Conservation (phyloP, 2,113 vertebrate genomes). For the Planiliza haematocheilus region DNA sequence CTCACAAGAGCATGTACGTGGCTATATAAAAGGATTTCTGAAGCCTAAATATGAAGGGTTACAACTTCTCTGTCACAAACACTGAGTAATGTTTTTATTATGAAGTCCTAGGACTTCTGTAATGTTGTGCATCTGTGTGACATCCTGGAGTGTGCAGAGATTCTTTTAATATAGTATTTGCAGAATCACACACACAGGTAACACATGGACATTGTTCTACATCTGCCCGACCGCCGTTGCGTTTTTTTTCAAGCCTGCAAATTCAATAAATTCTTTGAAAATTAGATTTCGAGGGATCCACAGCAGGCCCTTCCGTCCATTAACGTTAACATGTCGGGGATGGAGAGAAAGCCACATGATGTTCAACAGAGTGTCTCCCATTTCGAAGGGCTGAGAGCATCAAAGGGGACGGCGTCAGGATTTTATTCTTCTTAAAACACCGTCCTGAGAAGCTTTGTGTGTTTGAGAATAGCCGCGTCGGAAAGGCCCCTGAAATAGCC, state of each 20-base stretch:
- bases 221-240: slow-evolving; percentile 3
- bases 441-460: slow-evolving; percentile 41
- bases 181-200: slow-evolving; percentile 32
- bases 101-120: neutral
- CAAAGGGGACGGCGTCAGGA: neutral
- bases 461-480: slow-evolving; percentile 42
- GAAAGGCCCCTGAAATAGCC: slow-evolving; percentile 72
- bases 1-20: slow-evolving; percentile 19
- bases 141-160: too few relatives aligned
- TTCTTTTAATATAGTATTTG: too few relatives aligned
- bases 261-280: slow-evolving; percentile 58
- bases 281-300: slow-evolving; percentile 54
- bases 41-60: too few relatives aligned
- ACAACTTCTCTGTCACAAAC: slow-evolving; percentile 5
- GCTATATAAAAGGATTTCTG: slow-evolving; percentile 7
- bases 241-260: slow-evolving; percentile 47
- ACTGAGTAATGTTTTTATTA: neutral
- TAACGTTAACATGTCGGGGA: slow-evolving; percentile 27
- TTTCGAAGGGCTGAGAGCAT: slow-evolving; percentile 27
- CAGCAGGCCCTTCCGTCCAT: slow-evolving; percentile 26
- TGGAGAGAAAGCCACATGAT: slow-evolving; percentile 28
- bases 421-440: slow-evolving; percentile 34
- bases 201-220: slow-evolving; percentile 6
- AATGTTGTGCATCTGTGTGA: neutral
- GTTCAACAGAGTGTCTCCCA: slow-evolving; percentile 20